These are phyloP conservation scores for Drosophila lutescens DNA, from an alignment of 2,888 invertebrate genomes.

Conservation along the genomic window DNA sequence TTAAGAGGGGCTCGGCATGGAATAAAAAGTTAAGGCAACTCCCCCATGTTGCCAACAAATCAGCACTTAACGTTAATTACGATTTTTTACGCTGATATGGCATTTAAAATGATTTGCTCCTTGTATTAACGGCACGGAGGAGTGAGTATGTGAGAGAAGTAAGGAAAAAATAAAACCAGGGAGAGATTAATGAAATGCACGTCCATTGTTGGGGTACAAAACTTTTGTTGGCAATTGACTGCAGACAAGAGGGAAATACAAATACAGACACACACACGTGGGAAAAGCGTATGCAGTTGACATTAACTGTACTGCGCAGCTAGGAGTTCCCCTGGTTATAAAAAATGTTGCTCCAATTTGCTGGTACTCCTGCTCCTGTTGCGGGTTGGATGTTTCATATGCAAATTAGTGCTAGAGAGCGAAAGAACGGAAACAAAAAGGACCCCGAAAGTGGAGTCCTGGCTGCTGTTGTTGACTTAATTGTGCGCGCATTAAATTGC, in stretches of 20 bases:
- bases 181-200: constrained; percentile 55
- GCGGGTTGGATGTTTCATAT: constrained; percentile 52
- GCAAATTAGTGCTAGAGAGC: constrained; percentile 59
- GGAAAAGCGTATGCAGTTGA: constrained; percentile 65
- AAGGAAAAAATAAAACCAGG: background rate
- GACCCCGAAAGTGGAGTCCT: constrained; percentile 42
- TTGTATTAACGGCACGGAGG: constrained; percentile 15
- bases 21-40: constrained; percentile 25
- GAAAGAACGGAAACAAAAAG: constrained; percentile 33
- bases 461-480: constrained; percentile 69
- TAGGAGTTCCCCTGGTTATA: constrained; percentile 26
- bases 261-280: constrained; percentile 19
- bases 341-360: constrained; percentile 51
- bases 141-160: constrained; percentile 4
- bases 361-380: constrained; percentile 18
- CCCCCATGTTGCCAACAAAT: constrained; percentile 55
- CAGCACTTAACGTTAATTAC: constrained; percentile 77
- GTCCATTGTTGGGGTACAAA: constrained; percentile 30
- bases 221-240: constrained; percentile 60
- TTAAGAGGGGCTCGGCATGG: constrained; percentile 1
- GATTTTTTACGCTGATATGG: constrained; percentile 50
- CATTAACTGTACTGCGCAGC: constrained; percentile 64
- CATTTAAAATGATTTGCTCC: constrained; percentile 51
- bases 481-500: constrained; percentile 77
- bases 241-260: constrained; percentile 23